Percentiles rank a stretch among this genome's conserved stretches.
phyloP scores from a whole-genome alignment of 2,113 vertebrate species.

The Seriola quinqueradiata region DNA sequence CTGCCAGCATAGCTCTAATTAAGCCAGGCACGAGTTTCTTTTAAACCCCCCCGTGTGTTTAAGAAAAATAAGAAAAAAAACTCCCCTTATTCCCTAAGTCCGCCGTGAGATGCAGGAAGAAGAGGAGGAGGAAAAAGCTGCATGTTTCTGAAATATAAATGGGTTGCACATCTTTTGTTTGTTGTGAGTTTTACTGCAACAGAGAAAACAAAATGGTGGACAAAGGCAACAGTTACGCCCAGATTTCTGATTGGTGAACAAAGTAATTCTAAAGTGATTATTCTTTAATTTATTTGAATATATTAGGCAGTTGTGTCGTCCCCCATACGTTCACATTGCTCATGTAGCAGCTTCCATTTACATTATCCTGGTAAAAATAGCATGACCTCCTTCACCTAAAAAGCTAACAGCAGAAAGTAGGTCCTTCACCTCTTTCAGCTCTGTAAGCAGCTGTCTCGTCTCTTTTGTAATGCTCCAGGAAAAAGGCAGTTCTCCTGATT shows the following conservation, averaged over 20 bases:
- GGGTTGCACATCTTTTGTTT: conserved; percentile 50
- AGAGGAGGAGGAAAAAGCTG: conserved; percentile 32
- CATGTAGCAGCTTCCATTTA: not conserved
- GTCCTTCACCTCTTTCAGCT: conserved; percentile 38
- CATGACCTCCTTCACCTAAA: conserved; percentile 21
- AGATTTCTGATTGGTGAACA: conserved; percentile 22
- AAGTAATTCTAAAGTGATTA: conserved; percentile 34
- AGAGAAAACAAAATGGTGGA: conserved; percentile 52
- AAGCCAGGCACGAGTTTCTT: conserved; percentile 44
- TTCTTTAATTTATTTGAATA: not conserved
- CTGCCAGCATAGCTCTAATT: conserved; percentile 60
- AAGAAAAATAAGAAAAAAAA: conserved; percentile 48
- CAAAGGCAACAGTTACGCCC: conserved; percentile 3
- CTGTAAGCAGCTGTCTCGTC: conserved; percentile 44
- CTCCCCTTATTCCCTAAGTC: conserved; percentile 37
- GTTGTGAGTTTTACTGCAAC: conserved; percentile 49
- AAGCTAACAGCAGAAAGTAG: conserved; percentile 29
- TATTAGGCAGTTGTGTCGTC: not conserved
- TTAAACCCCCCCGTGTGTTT: conserved; percentile 52
- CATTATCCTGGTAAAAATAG: conserved; percentile 30
- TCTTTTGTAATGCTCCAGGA: conserved; percentile 50
- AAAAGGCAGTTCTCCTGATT: conserved; percentile 58
- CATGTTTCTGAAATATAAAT: conserved; percentile 66
- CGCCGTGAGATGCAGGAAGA: conserved; percentile 42
- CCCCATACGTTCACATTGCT: not conserved